phyloP scores from a whole-genome alignment of 2,888 invertebrate genomes.

The Mellilla xanthometata region DNA sequence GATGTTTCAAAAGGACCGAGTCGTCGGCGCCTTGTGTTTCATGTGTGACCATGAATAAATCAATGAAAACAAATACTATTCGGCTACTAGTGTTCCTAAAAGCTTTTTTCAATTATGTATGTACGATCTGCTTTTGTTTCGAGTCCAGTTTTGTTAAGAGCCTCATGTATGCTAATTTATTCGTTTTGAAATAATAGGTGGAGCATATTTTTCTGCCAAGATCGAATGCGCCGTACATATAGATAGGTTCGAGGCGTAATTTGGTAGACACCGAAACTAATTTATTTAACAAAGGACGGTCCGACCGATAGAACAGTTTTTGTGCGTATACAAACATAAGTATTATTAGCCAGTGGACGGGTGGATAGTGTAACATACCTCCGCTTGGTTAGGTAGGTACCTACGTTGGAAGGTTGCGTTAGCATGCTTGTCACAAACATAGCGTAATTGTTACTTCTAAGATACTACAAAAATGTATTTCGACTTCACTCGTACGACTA shows the following conservation, averaged over 20 bases:
- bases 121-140: slow-evolving; percentile 73
- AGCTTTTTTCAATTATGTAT: slow-evolving; percentile 66
- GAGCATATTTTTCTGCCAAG: slow-evolving; percentile 77
- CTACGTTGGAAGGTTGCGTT: slow-evolving; percentile 12
- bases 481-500: neutral
- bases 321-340: slow-evolving; percentile 76
- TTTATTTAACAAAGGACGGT: slow-evolving; percentile 82
- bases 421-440: slow-evolving; percentile 16
- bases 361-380: slow-evolving; percentile 14
- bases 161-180: slow-evolving; percentile 75
- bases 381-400: neutral
- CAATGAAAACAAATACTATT: slow-evolving; percentile 82
- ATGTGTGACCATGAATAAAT: slow-evolving; percentile 78
- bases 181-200: slow-evolving; percentile 68
- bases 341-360: slow-evolving; percentile 45
- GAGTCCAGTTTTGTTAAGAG: slow-evolving; percentile 67
- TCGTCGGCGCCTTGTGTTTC: slow-evolving; percentile 74
- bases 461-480: slow-evolving; percentile 16
- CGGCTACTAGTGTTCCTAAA: slow-evolving; percentile 77
- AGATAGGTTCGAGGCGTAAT: slow-evolving; percentile 81
- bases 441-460: neutral
- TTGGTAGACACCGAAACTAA: slow-evolving; percentile 84
- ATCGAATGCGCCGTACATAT: slow-evolving; percentile 70
- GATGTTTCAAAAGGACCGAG: slow-evolving; percentile 68
- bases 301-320: slow-evolving; percentile 78